Percentiles rank a stretch among this genome's conserved stretches.
These are phyloP conservation scores for Hylaeus volcanicus DNA, from an alignment of 1,140 invertebrate genomes.

Conservation along the genomic window DNA sequence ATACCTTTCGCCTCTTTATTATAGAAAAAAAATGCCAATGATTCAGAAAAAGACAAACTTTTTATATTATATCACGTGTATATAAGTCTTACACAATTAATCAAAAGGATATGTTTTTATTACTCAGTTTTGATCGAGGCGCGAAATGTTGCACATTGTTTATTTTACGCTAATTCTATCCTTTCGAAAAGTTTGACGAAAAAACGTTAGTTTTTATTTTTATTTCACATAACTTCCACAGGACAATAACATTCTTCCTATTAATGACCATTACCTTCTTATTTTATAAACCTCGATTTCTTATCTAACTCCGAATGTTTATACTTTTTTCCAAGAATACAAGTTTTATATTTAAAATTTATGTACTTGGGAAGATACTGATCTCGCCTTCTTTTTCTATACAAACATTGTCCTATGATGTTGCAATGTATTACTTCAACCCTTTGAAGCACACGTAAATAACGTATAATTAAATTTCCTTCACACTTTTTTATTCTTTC, in stretches of 20 bases:
- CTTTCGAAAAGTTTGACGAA: neutral
- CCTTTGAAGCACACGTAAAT: slow-evolving; percentile 25
- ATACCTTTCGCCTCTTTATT: slow-evolving; percentile 33
- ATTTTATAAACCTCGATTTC: neutral
- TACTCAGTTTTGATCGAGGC: slow-evolving; percentile 26
- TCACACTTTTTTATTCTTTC: neutral
- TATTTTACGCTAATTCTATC: neutral
- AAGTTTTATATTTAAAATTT: neutral
- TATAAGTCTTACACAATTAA: slow-evolving; percentile 8
- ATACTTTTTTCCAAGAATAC: neutral
- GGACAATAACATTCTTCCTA: slow-evolving; percentile 59
- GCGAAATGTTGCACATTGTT: slow-evolving; percentile 6
- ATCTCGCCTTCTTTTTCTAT: slow-evolving; percentile 23
- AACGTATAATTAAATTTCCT: neutral
- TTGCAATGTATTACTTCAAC: slow-evolving; percentile 17
- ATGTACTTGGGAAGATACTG: neutral
- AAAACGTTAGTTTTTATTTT: neutral
- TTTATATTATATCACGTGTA: slow-evolving; percentile 32
- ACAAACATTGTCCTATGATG: neutral
- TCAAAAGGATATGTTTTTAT: slow-evolving; percentile 35
- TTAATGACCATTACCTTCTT: neutral
- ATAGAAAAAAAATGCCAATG: slow-evolving; percentile 31
- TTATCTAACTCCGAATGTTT: neutral
- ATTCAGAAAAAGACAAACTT: slow-evolving; percentile 7
- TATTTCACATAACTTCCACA: slow-evolving; percentile 21